Evolutionary conservation across 2,797 vertebrate species (phyloP).

Genomic region (Crocidura indochinensis): DNA sequence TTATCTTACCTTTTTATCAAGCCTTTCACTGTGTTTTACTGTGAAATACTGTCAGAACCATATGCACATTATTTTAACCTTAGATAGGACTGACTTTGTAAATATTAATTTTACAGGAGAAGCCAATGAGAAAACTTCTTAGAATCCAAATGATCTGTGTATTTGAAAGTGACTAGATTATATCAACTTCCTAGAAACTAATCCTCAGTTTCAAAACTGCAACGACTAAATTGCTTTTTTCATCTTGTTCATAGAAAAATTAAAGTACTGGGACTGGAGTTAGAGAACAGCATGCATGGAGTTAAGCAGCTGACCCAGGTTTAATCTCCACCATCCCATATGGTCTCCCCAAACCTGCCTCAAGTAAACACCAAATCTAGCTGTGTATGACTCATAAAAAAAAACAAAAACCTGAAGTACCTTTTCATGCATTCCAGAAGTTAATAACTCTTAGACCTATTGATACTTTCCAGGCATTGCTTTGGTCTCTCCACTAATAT

Average conservation of each 20-base stretch:
- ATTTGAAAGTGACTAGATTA: slow-evolving; percentile 33
- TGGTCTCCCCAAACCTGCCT: no score
- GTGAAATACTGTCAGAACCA: background rate
- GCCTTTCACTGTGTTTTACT: background rate
- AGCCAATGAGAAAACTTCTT: background rate
- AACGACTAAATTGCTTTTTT: background rate
- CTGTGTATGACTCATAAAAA: no score
- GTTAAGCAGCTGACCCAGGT: no score
- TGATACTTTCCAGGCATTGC: background rate
- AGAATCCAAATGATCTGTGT: background rate
- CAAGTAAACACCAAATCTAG: no score
- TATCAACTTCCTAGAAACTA: background rate
- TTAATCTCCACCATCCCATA: no score
- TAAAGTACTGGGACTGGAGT: background rate
- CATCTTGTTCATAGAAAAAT: slow-evolving; percentile 2
- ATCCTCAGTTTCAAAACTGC: background rate
- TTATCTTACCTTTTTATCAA: slow-evolving; percentile 53
- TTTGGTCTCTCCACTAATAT: background rate
- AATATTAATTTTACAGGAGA: background rate
- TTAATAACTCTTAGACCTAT: background rate
- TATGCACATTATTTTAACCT: slow-evolving; percentile 55
- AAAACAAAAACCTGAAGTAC: background rate
- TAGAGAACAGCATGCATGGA: no score
- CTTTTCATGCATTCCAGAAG: background rate
- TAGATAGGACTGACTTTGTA: background rate